phyloP scores from a whole-genome alignment of 1,140 invertebrate genomes.

The Limonius californicus region DNA sequence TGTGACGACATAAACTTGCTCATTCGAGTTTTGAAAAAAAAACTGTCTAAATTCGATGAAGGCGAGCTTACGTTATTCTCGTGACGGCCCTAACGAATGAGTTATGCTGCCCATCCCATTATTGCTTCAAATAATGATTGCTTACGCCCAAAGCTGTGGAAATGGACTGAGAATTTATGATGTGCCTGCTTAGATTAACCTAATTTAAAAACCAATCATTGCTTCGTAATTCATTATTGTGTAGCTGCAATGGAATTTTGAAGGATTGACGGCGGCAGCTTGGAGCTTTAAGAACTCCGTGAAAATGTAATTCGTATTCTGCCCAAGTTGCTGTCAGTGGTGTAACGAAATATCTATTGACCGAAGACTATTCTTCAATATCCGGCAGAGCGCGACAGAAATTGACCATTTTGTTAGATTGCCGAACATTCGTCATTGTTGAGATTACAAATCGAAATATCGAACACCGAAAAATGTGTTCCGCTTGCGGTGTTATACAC shows the following conservation, averaged over 20 bases:
- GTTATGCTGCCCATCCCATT: not conserved
- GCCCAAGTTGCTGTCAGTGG: not conserved
- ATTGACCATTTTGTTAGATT: conserved; percentile 7
- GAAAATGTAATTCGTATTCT: not conserved
- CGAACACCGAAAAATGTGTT: conserved; percentile 1
- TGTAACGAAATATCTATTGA: conserved; percentile 7
- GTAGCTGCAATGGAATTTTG: not conserved
- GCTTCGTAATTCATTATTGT: not conserved
- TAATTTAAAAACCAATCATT: not conserved
- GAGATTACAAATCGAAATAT: conserved; percentile 12
- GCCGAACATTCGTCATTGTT: conserved; percentile 9
- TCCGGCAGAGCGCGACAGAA: conserved; percentile 4
- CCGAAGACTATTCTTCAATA: conserved; percentile 7
- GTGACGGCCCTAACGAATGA: not conserved
- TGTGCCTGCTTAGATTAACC: not conserved
- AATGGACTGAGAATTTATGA: not conserved
- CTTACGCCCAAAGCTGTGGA: not conserved
- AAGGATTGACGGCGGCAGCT: too few species aligned
- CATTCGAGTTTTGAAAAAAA: not conserved
- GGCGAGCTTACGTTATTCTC: not conserved
- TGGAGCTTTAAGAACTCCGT: not conserved
- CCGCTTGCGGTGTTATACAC: not conserved
- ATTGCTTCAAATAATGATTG: not conserved
- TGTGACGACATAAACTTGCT: not conserved
- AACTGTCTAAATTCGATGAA: not conserved